Base-by-base conservation (phyloP, 1,140 invertebrate genomes). In the Dinothrombium tinctorium region DNA sequence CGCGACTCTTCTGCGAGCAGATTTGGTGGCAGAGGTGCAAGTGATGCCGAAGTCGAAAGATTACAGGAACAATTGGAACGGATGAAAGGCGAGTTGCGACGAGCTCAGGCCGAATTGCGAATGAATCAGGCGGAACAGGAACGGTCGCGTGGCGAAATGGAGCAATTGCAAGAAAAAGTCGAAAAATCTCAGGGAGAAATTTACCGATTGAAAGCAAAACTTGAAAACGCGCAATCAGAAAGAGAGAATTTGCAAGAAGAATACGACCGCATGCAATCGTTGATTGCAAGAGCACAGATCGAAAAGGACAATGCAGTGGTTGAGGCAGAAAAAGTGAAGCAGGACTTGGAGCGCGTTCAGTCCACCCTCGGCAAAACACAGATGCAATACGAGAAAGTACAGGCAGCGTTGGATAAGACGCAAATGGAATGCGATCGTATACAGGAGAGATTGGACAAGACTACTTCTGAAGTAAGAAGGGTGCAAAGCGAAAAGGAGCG, bases 151-250 rank as follows among this genome's bases (percentile, higher is more conserved):
- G 68, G 72, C 20, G 83, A 90, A 56, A 19, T 76, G 1, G 69
- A 76, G 40, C 73, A 73, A 24, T 62, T 86, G 24, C 83, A 89
- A 60, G 83, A 89, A 55, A 89, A 89, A 55, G 57, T 83, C 32
- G 79, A 84, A 58, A 84, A 87, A 60, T 82, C 79, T 37, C 83
- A 89, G 58, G 82, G 82, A 38, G 84, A 90, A 59, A 82, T 90
- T 29, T 89, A 89, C 54, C 68, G 82, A 52, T 65, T 89, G 42
- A 87, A 89, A 59, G 83, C 83, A 11, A 75, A 82, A 55, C 62
- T 90, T 50, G 84, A 89, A 63, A 89, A 89, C 60, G 80, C 82
- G 54, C 81, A 87, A 62, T 76, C 75, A 40, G 83, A 90, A 61
- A 79, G 83, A 53, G 81, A 87, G 51, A 84, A 76, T 54, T 60